These are phyloP conservation scores for Dinothrombium tinctorium DNA, from an alignment of 1,140 invertebrate species.

Conservation along the genomic window DNA sequence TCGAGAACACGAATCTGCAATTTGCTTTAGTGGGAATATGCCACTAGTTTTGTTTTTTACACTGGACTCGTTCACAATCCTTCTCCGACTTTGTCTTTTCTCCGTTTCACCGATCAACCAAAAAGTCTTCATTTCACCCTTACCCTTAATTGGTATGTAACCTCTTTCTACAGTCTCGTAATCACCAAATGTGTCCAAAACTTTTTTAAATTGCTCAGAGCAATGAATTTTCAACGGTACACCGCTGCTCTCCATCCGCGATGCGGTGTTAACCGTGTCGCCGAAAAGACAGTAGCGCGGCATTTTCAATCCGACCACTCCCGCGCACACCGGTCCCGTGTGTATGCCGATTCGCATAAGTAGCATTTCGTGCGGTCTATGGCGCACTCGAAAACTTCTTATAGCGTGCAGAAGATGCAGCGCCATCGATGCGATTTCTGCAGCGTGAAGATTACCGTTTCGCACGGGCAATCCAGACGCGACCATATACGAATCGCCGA, in stretches of 20 bases:
- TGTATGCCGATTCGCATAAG: conserved; percentile 85
- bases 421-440: conserved; percentile 89
- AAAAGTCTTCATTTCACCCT: conserved; percentile 22
- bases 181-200: conserved; percentile 52
- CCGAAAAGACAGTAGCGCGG: conserved; percentile 69
- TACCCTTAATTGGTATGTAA: conserved; percentile 22
- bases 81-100: background rate
- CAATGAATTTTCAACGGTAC: conserved; percentile 53
- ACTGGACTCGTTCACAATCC: background rate
- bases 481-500: conserved; percentile 83
- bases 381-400: conserved; percentile 65
- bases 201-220: conserved; percentile 56
- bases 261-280: conserved; percentile 77
- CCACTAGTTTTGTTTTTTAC: background rate
- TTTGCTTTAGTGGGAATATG: too few relatives aligned
- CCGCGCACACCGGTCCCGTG: conserved; percentile 32
- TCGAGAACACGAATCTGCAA: too few relatives aligned
- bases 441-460: conserved; percentile 70
- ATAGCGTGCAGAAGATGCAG: conserved; percentile 70
- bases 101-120: conserved; percentile 17
- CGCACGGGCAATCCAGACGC: conserved; percentile 66
- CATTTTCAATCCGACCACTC: conserved; percentile 70
- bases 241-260: conserved; percentile 76
- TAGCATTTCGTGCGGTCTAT: conserved; percentile 67
- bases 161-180: conserved; percentile 56